Evolutionary conservation across 2,797 vertebrate species (phyloP), one percentile per base, ranked within the genome.

Genomic region (Lates japonicus): DNA sequence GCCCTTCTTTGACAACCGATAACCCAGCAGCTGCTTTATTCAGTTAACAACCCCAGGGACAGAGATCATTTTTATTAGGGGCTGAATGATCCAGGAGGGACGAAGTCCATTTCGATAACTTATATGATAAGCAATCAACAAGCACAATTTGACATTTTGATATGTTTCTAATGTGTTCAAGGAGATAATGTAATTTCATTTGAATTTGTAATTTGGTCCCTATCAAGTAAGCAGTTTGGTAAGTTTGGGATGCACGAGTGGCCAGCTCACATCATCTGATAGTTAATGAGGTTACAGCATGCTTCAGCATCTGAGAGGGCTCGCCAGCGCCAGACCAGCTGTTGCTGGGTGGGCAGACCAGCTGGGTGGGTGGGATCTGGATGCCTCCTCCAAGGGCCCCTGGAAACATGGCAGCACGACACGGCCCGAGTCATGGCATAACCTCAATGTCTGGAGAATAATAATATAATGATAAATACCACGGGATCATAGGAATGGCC

Each of bases 11-110:
- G 98, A 99, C 78, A 99, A 93, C 93, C 99, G 98, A 92, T 99
- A 98, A 89, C 99, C 98, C 98, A 99, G 99, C 98, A 19, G 98
- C 98, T 33, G 98, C 98, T 91, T 99, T 99, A 88, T 99, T 99
- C 62, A 99, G n/a, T n/a, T 98, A 44, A 99, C 98, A 91, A 99
- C 98, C 98, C 99, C n/a, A n/a, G 37, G 1, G 55, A 69, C 16
- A 73, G 29, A 67, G 12, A 65, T 0, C 7, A 31, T 5, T 17
- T 55, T 75, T 46, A 33, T 84, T 64, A 77, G n/a, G 54, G 11
- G 14, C 35, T 3, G 1, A 1, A n/a, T 29, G n/a, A 4, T 65
- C 3, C 6, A 14, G 12, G 3, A 12, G 11, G 6, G 1, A 60
- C n/a, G 11, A 70, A n/a, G 6, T 48, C 4, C 19, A 73, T 33